Conservation (phyloP, 2,113 vertebrate genomes). For the Forbesichthys papilliferus region DNA sequence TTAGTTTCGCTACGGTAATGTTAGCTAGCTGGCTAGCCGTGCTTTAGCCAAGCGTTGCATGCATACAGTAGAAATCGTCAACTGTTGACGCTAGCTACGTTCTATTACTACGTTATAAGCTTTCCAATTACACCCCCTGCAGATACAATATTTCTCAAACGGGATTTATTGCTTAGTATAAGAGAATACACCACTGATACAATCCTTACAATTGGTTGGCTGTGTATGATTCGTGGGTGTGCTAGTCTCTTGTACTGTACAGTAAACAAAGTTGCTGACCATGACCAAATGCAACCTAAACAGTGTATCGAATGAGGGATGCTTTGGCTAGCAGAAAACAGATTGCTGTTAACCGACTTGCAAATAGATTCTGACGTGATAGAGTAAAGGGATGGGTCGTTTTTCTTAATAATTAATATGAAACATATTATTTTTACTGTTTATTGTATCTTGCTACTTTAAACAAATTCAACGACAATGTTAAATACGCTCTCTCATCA, state of each 20-base stretch:
- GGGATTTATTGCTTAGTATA: too few species aligned
- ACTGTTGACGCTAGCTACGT: not conserved
- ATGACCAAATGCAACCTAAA: slow-evolving; percentile 11
- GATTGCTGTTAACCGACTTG: slow-evolving; percentile 3
- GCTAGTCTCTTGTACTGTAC: not conserved
- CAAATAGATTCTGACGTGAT: slow-evolving; percentile 15
- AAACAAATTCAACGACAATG: too few species aligned
- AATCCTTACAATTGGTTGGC: not conserved
- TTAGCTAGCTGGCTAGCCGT: slow-evolving; percentile 57
- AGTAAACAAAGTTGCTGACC: slow-evolving; percentile 65
- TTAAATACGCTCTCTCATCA: too few species aligned
- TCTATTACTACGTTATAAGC: too few species aligned
- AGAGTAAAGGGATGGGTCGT: not conserved
- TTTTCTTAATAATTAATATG: too few species aligned
- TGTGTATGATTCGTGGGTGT: not conserved
- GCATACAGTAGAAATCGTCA: slow-evolving; percentile 27
- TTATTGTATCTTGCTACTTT: too few species aligned
- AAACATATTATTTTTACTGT: too few species aligned
- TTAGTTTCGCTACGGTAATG: slow-evolving; percentile 31
- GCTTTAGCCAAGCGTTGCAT: slow-evolving; percentile 54
- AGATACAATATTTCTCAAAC: too few species aligned
- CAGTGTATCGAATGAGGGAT: not conserved
- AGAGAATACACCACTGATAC: too few species aligned
- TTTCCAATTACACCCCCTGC: too few species aligned
- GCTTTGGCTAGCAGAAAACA: slow-evolving; percentile 12